Conservation (phyloP, 1,140 invertebrate genomes). For the Elysia chlorotica region DNA sequence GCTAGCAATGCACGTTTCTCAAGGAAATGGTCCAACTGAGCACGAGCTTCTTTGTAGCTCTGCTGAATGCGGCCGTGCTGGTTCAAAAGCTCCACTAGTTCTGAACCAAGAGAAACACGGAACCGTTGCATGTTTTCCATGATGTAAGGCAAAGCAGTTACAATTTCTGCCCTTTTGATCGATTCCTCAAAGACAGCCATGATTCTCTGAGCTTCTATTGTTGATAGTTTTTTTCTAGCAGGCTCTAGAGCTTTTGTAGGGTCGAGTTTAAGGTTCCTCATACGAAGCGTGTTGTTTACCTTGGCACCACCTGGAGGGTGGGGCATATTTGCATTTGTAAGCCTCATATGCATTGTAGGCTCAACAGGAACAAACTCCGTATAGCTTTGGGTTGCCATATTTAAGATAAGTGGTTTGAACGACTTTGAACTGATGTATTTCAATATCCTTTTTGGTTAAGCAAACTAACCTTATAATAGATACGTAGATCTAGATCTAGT, state of each 20-base stretch:
- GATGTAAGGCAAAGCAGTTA: slow-evolving; percentile 53
- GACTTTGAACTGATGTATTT: too few species aligned
- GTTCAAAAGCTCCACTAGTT: slow-evolving; percentile 45
- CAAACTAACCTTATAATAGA: too few species aligned
- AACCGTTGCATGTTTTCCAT: slow-evolving; percentile 53
- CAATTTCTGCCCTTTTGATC: slow-evolving; percentile 50
- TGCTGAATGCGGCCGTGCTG: slow-evolving; percentile 47
- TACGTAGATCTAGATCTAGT: too few species aligned
- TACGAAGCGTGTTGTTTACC: slow-evolving; percentile 26
- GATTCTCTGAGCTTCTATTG: slow-evolving; percentile 59
- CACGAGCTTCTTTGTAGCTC: slow-evolving; percentile 50
- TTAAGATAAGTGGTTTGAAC: too few species aligned
- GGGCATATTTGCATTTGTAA: slow-evolving; percentile 28
- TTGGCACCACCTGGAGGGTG: slow-evolving; percentile 22
- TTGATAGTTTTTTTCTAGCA: slow-evolving; percentile 57
- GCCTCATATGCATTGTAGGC: slow-evolving; percentile 43
- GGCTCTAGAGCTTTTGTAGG: slow-evolving; percentile 59
- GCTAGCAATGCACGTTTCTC: slow-evolving; percentile 25
- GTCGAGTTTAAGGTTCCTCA: slow-evolving; percentile 47
- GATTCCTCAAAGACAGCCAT: slow-evolving; percentile 61
- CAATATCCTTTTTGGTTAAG: too few species aligned
- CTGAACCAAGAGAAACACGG: slow-evolving; percentile 44
- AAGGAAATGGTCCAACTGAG: slow-evolving; percentile 40
- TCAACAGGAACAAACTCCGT: slow-evolving; percentile 36
- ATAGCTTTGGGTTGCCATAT: slow-evolving; percentile 35